These are phyloP conservation scores for Cephus spinipes DNA, from an alignment of 2,888 invertebrate species.

Conservation along the genomic window DNA sequence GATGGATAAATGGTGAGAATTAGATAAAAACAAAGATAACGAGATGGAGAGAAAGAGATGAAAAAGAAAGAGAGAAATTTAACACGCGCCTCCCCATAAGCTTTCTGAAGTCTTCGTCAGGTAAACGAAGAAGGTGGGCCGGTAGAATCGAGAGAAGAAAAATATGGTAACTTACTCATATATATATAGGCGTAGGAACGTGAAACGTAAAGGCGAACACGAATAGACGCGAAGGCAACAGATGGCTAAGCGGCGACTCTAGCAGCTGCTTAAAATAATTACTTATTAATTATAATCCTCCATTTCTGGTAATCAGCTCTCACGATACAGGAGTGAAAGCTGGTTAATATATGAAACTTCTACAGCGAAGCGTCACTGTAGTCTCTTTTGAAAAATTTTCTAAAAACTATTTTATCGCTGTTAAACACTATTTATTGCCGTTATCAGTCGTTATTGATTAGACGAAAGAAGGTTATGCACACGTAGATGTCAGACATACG, in stretches of 20 bases:
- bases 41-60: not conserved
- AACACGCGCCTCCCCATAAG: not conserved
- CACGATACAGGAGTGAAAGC: not conserved
- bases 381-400: not conserved
- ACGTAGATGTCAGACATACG: not conserved
- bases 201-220: slow-evolving; percentile 11
- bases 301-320: not conserved
- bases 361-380: not conserved
- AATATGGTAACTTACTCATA: not conserved
- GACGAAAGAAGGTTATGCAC: not conserved
- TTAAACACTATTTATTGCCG: not conserved
- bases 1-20: too few species aligned
- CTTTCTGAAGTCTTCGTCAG: not conserved
- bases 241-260: slow-evolving; percentile 23
- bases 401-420: not conserved
- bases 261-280: slow-evolving; percentile 28
- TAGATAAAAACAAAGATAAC: too few species aligned
- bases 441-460: not conserved
- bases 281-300: slow-evolving; percentile 23
- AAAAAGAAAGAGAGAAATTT: not conserved
- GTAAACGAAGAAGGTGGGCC: slow-evolving; percentile 1
- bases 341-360: not conserved
- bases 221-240: slow-evolving; percentile 15
- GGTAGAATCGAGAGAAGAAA: not conserved
- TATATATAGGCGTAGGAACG: slow-evolving; percentile 1